Evolutionary conservation across 2,888 invertebrate genomes (phyloP).

Genomic region (Byasa hedistus): DNA sequence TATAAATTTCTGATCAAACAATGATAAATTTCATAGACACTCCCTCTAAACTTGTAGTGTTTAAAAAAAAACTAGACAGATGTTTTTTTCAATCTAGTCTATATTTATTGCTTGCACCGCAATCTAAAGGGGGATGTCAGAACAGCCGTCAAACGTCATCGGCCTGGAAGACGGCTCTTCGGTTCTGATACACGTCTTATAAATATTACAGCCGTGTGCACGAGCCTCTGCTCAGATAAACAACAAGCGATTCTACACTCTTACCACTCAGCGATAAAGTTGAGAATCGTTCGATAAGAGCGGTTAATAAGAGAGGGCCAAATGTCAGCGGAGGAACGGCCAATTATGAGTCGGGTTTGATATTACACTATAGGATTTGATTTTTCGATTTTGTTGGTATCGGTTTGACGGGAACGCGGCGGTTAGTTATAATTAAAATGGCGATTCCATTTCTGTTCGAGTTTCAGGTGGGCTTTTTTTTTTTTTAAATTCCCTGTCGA

Average conservation of each 20-base stretch:
- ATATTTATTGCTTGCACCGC: constrained; percentile 38
- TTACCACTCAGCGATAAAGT: constrained; percentile 23
- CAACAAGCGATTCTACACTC: constrained; percentile 37
- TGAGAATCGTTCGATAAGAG: constrained; percentile 28
- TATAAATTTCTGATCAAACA: no score
- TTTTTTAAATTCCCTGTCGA: constrained; percentile 65
- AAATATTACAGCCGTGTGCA: constrained; percentile 66
- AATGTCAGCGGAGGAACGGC: constrained; percentile 60
- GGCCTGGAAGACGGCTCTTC: constrained; percentile 75
- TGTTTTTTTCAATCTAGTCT: no score
- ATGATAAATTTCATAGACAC: no score
- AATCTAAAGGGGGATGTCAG: constrained; percentile 66
- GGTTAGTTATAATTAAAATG: constrained; percentile 76
- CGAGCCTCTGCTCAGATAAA: constrained; percentile 46
- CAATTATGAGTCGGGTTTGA: constrained; percentile 76
- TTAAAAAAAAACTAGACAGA: no score
- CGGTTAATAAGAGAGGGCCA: constrained; percentile 43
- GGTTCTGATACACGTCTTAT: constrained; percentile 75
- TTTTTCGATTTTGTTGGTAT: constrained; percentile 73
- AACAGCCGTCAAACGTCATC: constrained; percentile 78
- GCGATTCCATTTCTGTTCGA: constrained; percentile 58
- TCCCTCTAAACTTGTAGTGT: no score
- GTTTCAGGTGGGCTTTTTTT: constrained; percentile 43
- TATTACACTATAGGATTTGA: constrained; percentile 73
- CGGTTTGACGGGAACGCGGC: constrained; percentile 55